phyloP scores from a whole-genome alignment of 2,888 invertebrate species.

The Caenorhabditis sp. region DNA sequence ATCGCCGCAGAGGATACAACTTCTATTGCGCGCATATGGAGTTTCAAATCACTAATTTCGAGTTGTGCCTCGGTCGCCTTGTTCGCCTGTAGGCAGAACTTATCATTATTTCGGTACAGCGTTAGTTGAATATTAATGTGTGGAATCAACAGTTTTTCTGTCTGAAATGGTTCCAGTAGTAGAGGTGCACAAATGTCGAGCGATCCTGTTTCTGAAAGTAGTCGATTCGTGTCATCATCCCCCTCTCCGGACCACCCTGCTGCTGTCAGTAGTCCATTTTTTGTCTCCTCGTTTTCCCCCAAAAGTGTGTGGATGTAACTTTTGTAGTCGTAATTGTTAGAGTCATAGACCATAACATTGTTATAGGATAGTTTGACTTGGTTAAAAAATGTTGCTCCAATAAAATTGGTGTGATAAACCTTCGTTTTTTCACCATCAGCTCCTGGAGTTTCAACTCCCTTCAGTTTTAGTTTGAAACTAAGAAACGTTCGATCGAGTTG shows the following conservation, averaged over 20 bases:
- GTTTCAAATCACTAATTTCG: slow-evolving; percentile 10
- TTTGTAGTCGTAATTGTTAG: slow-evolving; percentile 25
- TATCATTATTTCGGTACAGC: neutral
- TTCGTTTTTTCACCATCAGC: too few relatives aligned
- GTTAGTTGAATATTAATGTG: neutral
- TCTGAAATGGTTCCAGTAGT: slow-evolving; percentile 4
- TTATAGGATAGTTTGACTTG: slow-evolving; percentile 3
- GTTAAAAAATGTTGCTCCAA: slow-evolving; percentile 1
- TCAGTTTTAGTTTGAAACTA: slow-evolving; percentile 2
- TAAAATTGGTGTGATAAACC: neutral
- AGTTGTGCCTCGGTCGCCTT: neutral
- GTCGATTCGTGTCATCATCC: too few relatives aligned
- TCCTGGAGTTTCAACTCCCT: neutral
- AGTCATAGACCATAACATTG: slow-evolving; percentile 28
- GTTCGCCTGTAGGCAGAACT: neutral
- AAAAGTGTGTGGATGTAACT: slow-evolving; percentile 36
- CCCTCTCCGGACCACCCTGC: slow-evolving; percentile 36
- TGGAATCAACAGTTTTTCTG: neutral
- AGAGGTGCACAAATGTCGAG: slow-evolving; percentile 1
- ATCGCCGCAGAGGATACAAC: slow-evolving; percentile 21
- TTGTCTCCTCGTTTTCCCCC: slow-evolving; percentile 7
- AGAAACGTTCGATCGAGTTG: neutral
- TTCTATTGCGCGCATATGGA: slow-evolving; percentile 25
- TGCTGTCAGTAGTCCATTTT: neutral
- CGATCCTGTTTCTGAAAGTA: slow-evolving; percentile 25